phyloP scores from a whole-genome alignment of 2,113 vertebrate species.

The Gnathonemus echidnorhynchus region DNA sequence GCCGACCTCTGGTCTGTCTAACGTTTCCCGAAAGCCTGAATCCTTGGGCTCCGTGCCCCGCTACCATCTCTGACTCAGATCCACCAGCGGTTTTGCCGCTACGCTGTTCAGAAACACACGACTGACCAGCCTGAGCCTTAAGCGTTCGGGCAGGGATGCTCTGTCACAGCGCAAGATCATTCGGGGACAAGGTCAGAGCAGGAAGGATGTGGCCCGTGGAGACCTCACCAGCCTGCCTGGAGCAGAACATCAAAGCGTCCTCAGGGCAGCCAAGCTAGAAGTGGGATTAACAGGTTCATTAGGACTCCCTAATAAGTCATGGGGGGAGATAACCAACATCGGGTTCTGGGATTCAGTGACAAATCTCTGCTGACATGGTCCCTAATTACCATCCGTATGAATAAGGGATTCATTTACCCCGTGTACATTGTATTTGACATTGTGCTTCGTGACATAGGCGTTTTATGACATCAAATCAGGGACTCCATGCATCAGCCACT shows the following conservation, averaged over 20 bases:
- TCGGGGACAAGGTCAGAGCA: not conserved
- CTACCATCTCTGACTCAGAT: not conserved
- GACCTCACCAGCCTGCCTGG: not conserved
- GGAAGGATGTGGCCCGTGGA: not conserved
- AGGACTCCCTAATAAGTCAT: not conserved
- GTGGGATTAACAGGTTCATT: not conserved
- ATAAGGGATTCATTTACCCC: not conserved
- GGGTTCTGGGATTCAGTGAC: not conserved
- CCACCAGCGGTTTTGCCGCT: not conserved
- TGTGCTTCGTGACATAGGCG: not conserved
- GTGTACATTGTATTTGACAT: not conserved
- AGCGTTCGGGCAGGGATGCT: not conserved
- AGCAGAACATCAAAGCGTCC: not conserved
- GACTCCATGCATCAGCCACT: not conserved
- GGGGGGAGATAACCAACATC: not conserved
- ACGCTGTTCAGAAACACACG: not conserved
- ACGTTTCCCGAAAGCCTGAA: not conserved
- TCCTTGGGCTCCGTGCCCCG: not conserved
- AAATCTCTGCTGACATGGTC: not conserved
- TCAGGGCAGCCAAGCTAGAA: not conserved
- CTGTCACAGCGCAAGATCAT: not conserved
- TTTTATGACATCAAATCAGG: not conserved
- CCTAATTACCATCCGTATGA: not conserved
- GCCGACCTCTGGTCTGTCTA: not conserved
- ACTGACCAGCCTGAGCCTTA: not conserved